Conservation (phyloP, 2,888 invertebrate genomes). For the Crossocerus cetratus region DNA sequence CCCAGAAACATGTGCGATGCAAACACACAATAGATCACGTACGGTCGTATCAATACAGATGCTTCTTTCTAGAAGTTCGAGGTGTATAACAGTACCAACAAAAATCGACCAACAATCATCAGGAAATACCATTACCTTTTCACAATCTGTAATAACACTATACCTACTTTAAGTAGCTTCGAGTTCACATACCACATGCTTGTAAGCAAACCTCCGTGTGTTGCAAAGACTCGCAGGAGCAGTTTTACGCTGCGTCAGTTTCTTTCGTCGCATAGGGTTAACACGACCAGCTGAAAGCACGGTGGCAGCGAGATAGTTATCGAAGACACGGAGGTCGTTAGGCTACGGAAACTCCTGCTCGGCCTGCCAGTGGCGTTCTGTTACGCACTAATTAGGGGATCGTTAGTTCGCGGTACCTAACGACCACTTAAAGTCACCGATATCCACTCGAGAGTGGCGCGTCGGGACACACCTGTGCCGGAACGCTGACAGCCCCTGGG, state of each 20-base stretch:
- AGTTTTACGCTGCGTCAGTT: neutral
- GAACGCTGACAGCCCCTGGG: slow-evolving; percentile 13
- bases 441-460: slow-evolving; percentile 20
- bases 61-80: too few relatives aligned
- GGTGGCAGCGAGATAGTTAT: slow-evolving; percentile 29
- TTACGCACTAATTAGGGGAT: slow-evolving; percentile 51
- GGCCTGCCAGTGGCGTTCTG: slow-evolving; percentile 27
- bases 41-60: too few relatives aligned
- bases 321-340: slow-evolving; percentile 31
- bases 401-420: slow-evolving; percentile 43
- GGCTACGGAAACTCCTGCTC: slow-evolving; percentile 22
- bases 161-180: too few relatives aligned
- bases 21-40: too few relatives aligned
- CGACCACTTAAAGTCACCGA: slow-evolving; percentile 42
- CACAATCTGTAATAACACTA: too few relatives aligned
- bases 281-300: neutral
- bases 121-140: too few relatives aligned
- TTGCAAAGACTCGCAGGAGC: neutral
- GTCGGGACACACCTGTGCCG: slow-evolving; percentile 1
- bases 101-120: too few relatives aligned
- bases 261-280: neutral
- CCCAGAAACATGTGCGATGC: too few relatives aligned
- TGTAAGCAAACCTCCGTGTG: too few relatives aligned
- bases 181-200: too few relatives aligned
- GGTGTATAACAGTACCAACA: too few relatives aligned